Evolutionary conservation across 2,888 invertebrate genomes (phyloP), one percentile per base, ranked within the genome.

Genomic region (Xylota segnis): DNA sequence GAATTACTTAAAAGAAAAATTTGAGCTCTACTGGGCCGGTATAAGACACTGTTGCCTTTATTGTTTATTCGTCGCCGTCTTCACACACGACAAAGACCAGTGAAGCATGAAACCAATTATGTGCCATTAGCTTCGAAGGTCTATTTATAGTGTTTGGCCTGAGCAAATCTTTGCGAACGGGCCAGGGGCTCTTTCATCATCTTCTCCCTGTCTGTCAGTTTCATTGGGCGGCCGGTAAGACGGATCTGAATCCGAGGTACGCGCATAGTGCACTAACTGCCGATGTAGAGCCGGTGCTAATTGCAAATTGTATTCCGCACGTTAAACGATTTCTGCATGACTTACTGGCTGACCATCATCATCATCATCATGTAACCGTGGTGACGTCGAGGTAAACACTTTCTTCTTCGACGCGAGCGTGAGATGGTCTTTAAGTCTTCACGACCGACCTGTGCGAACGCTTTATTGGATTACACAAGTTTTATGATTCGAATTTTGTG

Each of bases 81-180:
- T 65, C 14, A 18, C 59, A 37, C 40, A 32, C 32, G n/a, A n/a
- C 43, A 32, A 66, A 43, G 27, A 29, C 37, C 43, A 58, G 45
- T 76, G 50, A 71, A 66, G 75, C 84, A 76, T 84, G 65, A 81
- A 84, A 66, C 70, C 75, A 84, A 79, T 84, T 84, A 75, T 75
- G 66, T 58, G 81, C 81, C 75, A 79, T 84, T 76, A 84, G 52
- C 84, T 66, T 29, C 45, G 34, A 59, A 61, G 47, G 45, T 34
- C 61, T 61, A 47, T 54, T 50, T 56, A 56, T 40, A 40, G 18
- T 59, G 71, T 65, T 70, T 70, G 50, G 54, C 43, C 5, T 37
- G 65, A 58, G 14, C 18, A 83, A 78, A 74, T 83, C 43, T 75
- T 54, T 29, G 27, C 34, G 16, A 75, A 12, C 18, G 34, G 45